Percentiles rank a stretch among this genome's conserved stretches.
Conservation (phyloP, 2,113 vertebrate genomes). For the Silurus asotus region DNA sequence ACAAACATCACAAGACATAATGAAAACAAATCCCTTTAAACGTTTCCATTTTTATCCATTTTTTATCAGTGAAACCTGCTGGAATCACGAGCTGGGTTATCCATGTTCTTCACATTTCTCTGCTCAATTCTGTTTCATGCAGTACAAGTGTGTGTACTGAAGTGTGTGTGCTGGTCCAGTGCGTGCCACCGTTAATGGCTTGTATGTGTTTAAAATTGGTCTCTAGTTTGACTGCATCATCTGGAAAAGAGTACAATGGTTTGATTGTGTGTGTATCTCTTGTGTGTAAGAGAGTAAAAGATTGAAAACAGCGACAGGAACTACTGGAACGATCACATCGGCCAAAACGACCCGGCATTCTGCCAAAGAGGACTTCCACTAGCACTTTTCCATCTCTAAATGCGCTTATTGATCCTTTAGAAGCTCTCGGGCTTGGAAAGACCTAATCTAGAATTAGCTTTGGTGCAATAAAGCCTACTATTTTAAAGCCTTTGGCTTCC, state of each 20-base stretch:
- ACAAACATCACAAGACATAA: neutral
- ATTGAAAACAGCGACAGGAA: slow-evolving; percentile 27
- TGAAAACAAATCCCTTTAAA: neutral
- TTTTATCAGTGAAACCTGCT: neutral
- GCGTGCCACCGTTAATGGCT: slow-evolving; percentile 17
- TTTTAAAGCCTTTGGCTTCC: neutral
- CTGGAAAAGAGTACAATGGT: slow-evolving; percentile 27
- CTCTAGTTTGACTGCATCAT: slow-evolving; percentile 14
- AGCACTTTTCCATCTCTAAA: slow-evolving; percentile 19
- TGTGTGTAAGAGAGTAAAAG: neutral
- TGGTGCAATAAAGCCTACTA: slow-evolving; percentile 3
- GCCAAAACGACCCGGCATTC: slow-evolving; percentile 20
- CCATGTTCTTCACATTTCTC: slow-evolving; percentile 8
- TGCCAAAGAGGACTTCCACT: slow-evolving; percentile 15
- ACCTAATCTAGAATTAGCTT: neutral
- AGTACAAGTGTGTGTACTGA: slow-evolving; percentile 19
- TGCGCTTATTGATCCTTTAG: slow-evolving; percentile 39
- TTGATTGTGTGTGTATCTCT: slow-evolving; percentile 45
- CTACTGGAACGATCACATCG: slow-evolving; percentile 21
- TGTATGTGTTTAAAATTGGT: slow-evolving; percentile 30
- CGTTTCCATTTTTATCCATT: neutral
- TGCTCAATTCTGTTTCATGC: slow-evolving; percentile 4
- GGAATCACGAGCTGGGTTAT: neutral
- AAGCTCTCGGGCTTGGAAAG: slow-evolving; percentile 30
- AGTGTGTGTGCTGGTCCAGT: neutral